Evolutionary conservation across 2,888 invertebrate genomes (phyloP).

Genomic region (Platerodrilus igneus): DNA sequence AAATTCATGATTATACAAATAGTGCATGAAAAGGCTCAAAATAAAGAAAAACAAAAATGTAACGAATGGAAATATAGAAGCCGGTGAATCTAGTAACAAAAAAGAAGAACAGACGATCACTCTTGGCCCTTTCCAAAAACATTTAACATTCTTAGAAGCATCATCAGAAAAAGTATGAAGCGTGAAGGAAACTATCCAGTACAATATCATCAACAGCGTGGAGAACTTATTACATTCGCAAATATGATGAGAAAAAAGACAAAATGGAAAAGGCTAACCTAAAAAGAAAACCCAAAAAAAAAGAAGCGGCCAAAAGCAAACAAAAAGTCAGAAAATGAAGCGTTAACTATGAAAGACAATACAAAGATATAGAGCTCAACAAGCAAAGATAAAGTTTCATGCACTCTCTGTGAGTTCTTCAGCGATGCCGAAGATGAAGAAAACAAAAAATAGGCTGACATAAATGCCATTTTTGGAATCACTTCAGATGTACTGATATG

Average conservation of each 20-base stretch:
- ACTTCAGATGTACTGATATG: conserved; percentile 1
- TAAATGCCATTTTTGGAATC: conserved; percentile 1
- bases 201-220: conserved; percentile 1
- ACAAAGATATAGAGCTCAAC: too few relatives aligned
- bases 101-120: neutral
- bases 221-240: conserved; percentile 3
- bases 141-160: conserved; percentile 1
- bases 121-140: conserved; percentile 1
- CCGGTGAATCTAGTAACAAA: conserved; percentile 2
- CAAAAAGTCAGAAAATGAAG: too few relatives aligned
- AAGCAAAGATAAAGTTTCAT: too few relatives aligned
- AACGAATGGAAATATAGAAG: too few relatives aligned
- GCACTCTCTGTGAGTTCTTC: too few relatives aligned
- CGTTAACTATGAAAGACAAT: too few relatives aligned
- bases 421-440: too few relatives aligned
- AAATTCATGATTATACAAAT: neutral
- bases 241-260: conserved; percentile 2
- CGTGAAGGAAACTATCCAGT: neutral
- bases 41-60: conserved; percentile 3
- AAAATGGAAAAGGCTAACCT: conserved; percentile 4
- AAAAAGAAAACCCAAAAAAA: neutral
- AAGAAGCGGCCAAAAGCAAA: neutral
- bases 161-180: neutral
- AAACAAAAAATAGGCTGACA: conserved; percentile 1
- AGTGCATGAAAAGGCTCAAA: neutral